Evolutionary conservation across 2,888 invertebrate species (phyloP), one percentile per base, ranked within the genome.

Genomic region (Operophtera brumata): DNA sequence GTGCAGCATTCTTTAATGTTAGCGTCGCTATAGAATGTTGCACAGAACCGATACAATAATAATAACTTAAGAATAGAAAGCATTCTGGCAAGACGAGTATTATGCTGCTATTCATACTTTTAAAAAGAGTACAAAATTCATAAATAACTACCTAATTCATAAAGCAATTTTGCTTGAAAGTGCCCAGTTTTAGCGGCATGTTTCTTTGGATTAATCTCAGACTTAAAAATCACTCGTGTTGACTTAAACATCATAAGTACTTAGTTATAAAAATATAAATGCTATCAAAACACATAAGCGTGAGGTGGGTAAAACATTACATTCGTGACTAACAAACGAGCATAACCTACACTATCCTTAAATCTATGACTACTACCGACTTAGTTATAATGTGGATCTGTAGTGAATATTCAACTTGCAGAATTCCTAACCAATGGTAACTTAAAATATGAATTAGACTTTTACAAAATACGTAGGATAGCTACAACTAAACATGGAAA

Each of bases 161-260:
- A 54, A 51, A 52, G 44, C 39, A 51, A 48, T 34, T 54, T 56
- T 51, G 45, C 20, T 45, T 46, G 47, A 61, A 65, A 62, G 49
- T 57, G 53, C 47, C 54, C 56, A 63, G 47, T 51, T 54, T 51
- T 28, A 11, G 37, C 36, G 44, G 56, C 64, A 62, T 54, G 53
- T 62, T 65, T 76, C 77, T 76, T 76, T 76, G 76, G 77, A 70
- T 69, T 63, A 61, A 67, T 83, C 53, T 65, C 84, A 84, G 85
- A 84, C 85, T 84, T 80, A 54, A 58, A 74, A 77, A 80, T 72
- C 67, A 74, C 70, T 68, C 62, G 60, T 57, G 49, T 65, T 61
- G 57, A 67, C 20, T 20, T 54, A 47, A 54, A 46, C 48, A 45
- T 48, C 7, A 14, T 62, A 56, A 58, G 58, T 61, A 59, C 57